Base-by-base conservation (phyloP, 1,140 invertebrate genomes). In the Holcopasites calliopsidis region DNA sequence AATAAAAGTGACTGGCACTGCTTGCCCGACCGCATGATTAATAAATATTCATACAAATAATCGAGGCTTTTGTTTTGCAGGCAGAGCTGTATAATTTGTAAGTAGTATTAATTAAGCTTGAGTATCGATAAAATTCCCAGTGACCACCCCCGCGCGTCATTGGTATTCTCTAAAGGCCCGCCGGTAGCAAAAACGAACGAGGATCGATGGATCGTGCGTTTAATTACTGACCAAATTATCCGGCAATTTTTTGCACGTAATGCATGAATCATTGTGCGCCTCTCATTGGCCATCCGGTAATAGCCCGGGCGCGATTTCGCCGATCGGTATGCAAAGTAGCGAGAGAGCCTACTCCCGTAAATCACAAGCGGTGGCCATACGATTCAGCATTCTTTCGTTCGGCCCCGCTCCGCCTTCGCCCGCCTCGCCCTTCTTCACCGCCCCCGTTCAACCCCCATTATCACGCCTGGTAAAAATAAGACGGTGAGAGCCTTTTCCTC, bases 311-410 rank as follows among this genome's bases (percentile, higher is more conserved):
- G 38, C 71, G 77, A 84, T 84, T 82, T 78, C 81, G 83, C 65
- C 73, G 79, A 86, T 86, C 82, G 82, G 84, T 86, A 83, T 83
- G 81, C 81, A 84, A 83, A 84, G 77, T 83, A 65, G 82, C 60
- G 65, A 77, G n/a, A n/a, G 58, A 68, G 49, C 77, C 82, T 61
- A 58, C 28, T 26, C n/a, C 79, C 78, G 78, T 85, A 84, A 84
- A 85, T 85, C 83, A 85, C 82, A 62, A 71, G 35, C 68, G n/a
- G 47, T 58, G 61, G 57, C 79, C 73, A 75, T 76, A 70, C 75
- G 74, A 81, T 74, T 79, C 80, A 74, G 65, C 82, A 76, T 84
- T 84, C 82, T 74, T 84, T 83, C 76, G 52, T 74, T 70, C 81
- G 62, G 47, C 66, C 31, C 64, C 70, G 33, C 23, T 42, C 23